Evolutionary conservation across 2,113 vertebrate genomes (phyloP).

Genomic region (Chlorodrepanis virens): DNA sequence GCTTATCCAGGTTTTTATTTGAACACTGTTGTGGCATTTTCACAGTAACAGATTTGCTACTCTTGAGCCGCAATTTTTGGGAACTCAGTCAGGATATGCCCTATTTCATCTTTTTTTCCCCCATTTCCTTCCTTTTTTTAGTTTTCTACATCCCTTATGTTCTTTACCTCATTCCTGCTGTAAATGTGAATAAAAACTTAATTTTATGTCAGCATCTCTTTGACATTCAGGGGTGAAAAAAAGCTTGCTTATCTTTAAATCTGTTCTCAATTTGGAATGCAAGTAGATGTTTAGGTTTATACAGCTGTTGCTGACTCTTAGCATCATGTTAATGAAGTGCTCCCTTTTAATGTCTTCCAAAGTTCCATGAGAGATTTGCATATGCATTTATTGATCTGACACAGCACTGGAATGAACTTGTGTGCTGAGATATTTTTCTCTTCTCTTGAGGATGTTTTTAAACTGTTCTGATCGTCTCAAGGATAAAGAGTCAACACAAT

Average conservation of each 20-base stretch:
- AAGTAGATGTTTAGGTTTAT: neutral
- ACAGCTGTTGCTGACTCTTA: neutral
- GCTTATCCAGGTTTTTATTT: neutral
- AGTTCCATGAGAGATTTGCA: neutral
- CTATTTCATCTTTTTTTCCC: neutral
- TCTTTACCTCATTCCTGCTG: neutral
- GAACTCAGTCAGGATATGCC: neutral
- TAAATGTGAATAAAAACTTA: neutral
- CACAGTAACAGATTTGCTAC: neutral
- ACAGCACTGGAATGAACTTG: rapidly evolving
- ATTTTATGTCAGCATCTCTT: neutral
- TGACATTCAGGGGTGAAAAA: neutral
- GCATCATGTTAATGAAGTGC: neutral
- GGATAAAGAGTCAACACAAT: neutral
- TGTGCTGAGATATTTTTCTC: neutral
- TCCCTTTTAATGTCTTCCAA: slow-evolving; percentile 4
- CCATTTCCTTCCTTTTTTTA: neutral
- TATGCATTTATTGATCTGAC: neutral
- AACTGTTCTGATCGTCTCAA: neutral
- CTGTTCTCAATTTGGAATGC: neutral
- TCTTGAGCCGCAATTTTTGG: neutral
- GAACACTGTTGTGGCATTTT: neutral
- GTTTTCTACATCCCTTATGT: neutral
- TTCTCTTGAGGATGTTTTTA: neutral
- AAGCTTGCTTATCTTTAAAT: neutral